Evolutionary conservation across 35 echinoderm and acorn worm species (phyloP).

Genomic region (Ophioderma brevispina): DNA sequence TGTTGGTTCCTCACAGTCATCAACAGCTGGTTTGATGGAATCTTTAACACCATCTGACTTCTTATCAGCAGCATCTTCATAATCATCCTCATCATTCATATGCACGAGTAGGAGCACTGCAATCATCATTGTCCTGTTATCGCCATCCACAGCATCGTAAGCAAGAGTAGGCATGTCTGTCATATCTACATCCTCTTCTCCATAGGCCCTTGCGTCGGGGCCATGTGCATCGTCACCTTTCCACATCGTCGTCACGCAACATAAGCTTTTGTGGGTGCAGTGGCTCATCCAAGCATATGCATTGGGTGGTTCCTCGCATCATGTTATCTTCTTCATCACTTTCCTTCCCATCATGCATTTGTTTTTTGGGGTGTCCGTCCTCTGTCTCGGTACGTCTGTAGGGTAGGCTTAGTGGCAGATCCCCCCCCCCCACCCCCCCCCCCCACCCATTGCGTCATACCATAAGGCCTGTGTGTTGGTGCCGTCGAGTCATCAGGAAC

Average conservation of each 20-base stretch:
- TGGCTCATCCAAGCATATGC: neutral
- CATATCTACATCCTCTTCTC: neutral
- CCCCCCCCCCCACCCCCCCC: too few relatives aligned
- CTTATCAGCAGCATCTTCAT: too few relatives aligned
- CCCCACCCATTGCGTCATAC: neutral
- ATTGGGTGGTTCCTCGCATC: too few relatives aligned
- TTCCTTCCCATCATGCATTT: neutral
- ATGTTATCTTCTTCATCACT: neutral
- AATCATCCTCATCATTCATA: too few relatives aligned
- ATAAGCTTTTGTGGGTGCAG: neutral
- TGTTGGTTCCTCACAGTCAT: neutral
- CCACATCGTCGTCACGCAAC: neutral
- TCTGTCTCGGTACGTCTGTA: neutral
- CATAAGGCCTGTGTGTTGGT: neutral
- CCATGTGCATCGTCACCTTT: neutral
- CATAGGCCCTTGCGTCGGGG: neutral
- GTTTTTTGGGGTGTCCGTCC: neutral
- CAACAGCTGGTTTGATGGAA: too few relatives aligned
- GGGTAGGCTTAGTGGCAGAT: neutral
- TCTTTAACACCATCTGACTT: too few relatives aligned
- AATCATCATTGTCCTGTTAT: too few relatives aligned
- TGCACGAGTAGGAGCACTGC: too few relatives aligned
- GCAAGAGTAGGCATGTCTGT: neutral
- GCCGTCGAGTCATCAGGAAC: neutral
- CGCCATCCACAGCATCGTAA: too few relatives aligned